A percentile compares a stretch with the other conserved stretches of the same genome.
Evolutionary conservation across 2,888 invertebrate species (phyloP).

Genomic region (Glyphotaelius pellucidus): DNA sequence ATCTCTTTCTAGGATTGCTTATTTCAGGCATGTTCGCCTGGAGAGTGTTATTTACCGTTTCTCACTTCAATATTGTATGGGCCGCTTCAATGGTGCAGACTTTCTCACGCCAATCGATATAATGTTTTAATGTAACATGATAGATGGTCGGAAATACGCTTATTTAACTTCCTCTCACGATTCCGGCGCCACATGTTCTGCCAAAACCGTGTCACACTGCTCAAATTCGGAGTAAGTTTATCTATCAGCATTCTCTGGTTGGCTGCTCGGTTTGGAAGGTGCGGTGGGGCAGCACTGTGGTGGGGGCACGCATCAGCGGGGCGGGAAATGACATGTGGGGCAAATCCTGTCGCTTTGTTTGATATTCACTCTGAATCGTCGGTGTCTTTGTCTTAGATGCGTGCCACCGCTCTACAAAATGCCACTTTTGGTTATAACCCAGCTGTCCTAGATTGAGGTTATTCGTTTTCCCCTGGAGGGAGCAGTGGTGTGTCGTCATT

Average conservation of each 20-base stretch:
- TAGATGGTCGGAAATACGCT: constrained; percentile 38
- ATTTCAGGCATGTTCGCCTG: background rate
- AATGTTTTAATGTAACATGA: constrained; percentile 37
- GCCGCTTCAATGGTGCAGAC: background rate
- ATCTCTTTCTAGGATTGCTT: background rate
- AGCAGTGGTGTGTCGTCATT: background rate
- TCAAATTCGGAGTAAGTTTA: constrained; percentile 41
- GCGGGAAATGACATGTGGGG: background rate
- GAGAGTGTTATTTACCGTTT: background rate
- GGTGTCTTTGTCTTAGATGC: constrained; percentile 20
- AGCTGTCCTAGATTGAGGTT: background rate
- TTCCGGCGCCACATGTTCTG: constrained; percentile 48
- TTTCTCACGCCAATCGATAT: constrained; percentile 25
- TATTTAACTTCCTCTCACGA: constrained; percentile 43
- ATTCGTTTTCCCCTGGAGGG: background rate
- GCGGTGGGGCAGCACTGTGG: background rate
- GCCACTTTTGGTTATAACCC: background rate
- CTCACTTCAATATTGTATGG: background rate
- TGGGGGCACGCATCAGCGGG: background rate
- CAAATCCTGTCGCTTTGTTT: constrained; percentile 2
- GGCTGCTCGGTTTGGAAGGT: background rate
- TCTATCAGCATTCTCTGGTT: constrained; percentile 7
- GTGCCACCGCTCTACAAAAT: constrained; percentile 1
- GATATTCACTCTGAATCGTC: constrained; percentile 8
- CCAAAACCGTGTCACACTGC: constrained; percentile 35